Evolutionary conservation across 2,888 invertebrate genomes (phyloP).

Genomic region (Boloria euphrosyne): DNA sequence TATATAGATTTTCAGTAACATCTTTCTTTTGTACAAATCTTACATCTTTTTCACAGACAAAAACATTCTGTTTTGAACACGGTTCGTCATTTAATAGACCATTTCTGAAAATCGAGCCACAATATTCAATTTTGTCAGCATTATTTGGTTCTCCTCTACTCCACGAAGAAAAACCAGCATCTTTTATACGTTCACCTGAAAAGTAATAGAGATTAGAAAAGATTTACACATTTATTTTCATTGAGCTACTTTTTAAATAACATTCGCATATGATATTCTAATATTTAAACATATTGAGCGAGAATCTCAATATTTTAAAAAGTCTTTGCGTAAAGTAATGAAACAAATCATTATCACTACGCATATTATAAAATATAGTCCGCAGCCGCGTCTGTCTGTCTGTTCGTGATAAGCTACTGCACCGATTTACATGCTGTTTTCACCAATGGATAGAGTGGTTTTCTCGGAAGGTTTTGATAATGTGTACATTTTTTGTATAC

Average conservation of each 20-base stretch:
- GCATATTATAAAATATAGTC: neutral
- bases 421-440: no score
- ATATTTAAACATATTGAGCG: no score
- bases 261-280: no score
- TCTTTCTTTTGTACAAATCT: neutral
- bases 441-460: no score
- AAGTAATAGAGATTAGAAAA: neutral
- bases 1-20: neutral
- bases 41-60: slow-evolving; percentile 44
- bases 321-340: neutral
- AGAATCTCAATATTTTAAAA: no score
- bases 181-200: slow-evolving; percentile 40
- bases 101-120: slow-evolving; percentile 40
- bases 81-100: slow-evolving; percentile 37
- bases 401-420: no score
- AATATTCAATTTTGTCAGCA: slow-evolving; percentile 26
- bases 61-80: slow-evolving; percentile 38
- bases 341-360: neutral
- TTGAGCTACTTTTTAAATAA: no score
- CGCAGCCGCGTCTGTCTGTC: no score
- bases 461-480: no score
- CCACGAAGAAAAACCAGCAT: slow-evolving; percentile 39
- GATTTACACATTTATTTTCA: no score
- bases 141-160: slow-evolving; percentile 40
- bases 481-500: no score